These are phyloP conservation scores for Chrosomus eos DNA, from an alignment of 2,797 vertebrate genomes.

Conservation along the genomic window DNA sequence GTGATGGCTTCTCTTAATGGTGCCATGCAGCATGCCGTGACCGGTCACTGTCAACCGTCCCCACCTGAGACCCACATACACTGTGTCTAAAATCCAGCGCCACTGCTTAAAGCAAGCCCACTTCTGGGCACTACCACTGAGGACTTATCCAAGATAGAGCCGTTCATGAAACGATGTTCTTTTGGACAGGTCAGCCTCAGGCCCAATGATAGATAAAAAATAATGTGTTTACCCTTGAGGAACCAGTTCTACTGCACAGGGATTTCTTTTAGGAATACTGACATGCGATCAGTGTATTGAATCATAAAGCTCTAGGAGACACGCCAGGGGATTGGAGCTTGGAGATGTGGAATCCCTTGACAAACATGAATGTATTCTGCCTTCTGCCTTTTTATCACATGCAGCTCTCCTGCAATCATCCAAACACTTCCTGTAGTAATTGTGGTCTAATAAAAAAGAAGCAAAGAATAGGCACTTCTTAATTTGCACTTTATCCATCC, in stretches of 20 bases:
- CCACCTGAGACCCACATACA: constrained; percentile 25
- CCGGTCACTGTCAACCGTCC: constrained; percentile 47
- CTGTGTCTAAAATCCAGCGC: not conserved
- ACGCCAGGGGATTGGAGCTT: not conserved
- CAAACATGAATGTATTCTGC: constrained; percentile 14
- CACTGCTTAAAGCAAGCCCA: not conserved
- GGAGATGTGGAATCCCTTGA: constrained; percentile 10
- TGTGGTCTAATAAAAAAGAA: constrained; percentile 52
- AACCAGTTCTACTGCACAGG: not conserved
- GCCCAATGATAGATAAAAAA: constrained; percentile 19
- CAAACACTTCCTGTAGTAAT: constrained; percentile 40
- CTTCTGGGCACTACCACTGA: constrained; percentile 11
- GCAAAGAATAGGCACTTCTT: not conserved
- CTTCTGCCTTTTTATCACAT: constrained; percentile 23
- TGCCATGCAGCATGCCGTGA: constrained; percentile 74
- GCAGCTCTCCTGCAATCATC: constrained; percentile 36
- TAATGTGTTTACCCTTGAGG: constrained; percentile 36
- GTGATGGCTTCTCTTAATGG: constrained; percentile 74
- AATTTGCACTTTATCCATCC: not conserved
- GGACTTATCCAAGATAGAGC: constrained; percentile 19
- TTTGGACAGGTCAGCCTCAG: constrained; percentile 36
- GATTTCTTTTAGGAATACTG: not conserved
- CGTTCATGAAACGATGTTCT: constrained; percentile 28
- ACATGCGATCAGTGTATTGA: constrained; percentile 15
- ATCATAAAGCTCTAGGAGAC: constrained; percentile 22